Evolutionary conservation across 2,888 invertebrate species (phyloP).

Genomic region (Lithophane semibrunnea): DNA sequence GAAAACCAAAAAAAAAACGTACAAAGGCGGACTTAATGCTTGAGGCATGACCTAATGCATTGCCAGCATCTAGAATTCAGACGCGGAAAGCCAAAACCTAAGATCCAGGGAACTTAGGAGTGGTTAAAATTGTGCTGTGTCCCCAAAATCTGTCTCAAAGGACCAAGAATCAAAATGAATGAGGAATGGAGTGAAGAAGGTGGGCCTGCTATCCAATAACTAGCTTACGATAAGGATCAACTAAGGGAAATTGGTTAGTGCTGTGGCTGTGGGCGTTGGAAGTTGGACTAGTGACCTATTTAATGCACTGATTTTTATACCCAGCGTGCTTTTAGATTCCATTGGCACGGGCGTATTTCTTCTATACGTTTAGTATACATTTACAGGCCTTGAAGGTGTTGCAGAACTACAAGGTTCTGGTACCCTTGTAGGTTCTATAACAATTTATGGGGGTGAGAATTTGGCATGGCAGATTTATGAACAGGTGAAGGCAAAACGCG

Average conservation of each 20-base stretch:
- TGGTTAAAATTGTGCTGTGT: not conserved
- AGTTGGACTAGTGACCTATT: constrained; percentile 56
- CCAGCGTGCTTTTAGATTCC: constrained; percentile 28
- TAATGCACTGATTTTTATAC: constrained; percentile 38
- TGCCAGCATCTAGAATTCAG: not conserved
- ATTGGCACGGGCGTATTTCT: constrained; percentile 42
- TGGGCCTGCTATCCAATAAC: constrained; percentile 22
- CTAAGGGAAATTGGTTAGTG: constrained; percentile 59
- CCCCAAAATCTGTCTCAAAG: not conserved
- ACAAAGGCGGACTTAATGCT: no score
- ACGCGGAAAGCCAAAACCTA: not conserved
- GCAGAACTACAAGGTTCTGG: not conserved
- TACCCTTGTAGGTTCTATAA: not conserved
- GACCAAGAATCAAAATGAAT: not conserved
- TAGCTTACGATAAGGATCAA: constrained; percentile 57
- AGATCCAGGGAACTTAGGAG: not conserved
- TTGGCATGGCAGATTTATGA: not conserved
- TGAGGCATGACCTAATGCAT: no score
- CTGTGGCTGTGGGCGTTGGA: constrained; percentile 24
- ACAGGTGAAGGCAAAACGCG: not conserved
- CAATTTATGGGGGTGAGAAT: not conserved
- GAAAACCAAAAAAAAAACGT: no score
- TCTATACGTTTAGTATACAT: not conserved
- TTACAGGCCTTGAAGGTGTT: constrained; percentile 2
- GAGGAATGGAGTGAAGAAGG: constrained; percentile 9